Conservation (phyloP, 2,888 invertebrate species). For the Mythimna loreyi region DNA sequence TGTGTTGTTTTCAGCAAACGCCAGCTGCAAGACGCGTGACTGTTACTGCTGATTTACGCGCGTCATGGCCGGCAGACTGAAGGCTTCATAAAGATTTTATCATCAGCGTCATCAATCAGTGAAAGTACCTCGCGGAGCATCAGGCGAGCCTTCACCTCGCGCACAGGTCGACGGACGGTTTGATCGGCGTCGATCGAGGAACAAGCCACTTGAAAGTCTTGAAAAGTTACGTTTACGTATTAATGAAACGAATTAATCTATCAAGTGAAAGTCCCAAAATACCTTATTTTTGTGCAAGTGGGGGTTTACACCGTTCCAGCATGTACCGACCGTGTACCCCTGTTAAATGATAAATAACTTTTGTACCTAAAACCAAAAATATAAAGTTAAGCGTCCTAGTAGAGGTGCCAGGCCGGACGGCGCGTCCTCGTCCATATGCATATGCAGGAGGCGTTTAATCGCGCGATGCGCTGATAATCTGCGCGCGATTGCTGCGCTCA, state of each 20-base stretch:
- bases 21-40: constrained; percentile 5
- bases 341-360: background rate
- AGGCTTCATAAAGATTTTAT: background rate
- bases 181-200: background rate
- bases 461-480: constrained; percentile 22
- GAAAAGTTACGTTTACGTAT: background rate
- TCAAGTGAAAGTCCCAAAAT: background rate
- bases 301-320: background rate
- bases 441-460: constrained; percentile 13
- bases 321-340: too few species aligned
- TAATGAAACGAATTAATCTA: background rate
- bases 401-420: background rate
- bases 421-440: constrained; percentile 10
- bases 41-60: constrained; percentile 16
- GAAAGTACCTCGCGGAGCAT: constrained; percentile 28
- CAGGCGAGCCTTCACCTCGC: constrained; percentile 12
- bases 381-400: background rate
- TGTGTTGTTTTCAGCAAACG: background rate
- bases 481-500: constrained; percentile 13
- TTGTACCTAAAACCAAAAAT: background rate
- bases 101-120: constrained; percentile 25
- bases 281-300: background rate
- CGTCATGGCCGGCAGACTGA: constrained; percentile 2
- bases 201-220: background rate
- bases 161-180: background rate